Evolutionary conservation across 2,797 vertebrate species (phyloP).

Genomic region (Halcyon leucocephala): DNA sequence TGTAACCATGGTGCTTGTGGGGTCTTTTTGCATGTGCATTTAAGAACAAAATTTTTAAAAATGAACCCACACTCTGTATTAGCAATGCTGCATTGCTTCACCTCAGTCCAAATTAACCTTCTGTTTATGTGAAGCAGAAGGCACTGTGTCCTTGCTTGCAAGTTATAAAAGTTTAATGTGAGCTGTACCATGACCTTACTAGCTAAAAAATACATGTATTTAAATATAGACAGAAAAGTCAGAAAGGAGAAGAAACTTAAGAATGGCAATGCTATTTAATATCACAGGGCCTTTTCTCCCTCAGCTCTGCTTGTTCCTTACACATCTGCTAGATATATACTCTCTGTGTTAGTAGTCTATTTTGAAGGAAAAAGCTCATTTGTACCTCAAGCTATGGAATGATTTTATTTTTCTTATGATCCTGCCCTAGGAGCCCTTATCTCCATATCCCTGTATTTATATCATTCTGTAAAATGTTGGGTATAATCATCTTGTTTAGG

Average conservation of each 20-base stretch:
- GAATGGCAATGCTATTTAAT: neutral
- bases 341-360: neutral
- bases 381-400: neutral
- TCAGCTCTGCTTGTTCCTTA: neutral
- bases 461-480: neutral
- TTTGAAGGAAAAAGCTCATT: neutral
- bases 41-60: neutral
- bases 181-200: neutral
- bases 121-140: constrained; percentile 15
- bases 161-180: neutral
- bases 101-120: constrained; percentile 29
- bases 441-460: neutral
- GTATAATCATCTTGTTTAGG: neutral
- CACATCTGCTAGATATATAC: neutral
- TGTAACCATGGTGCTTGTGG: neutral
- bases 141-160: neutral
- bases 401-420: neutral
- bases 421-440: neutral
- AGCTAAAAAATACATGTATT: constrained; percentile 41
- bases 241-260: neutral
- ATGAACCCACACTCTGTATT: neutral
- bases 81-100: neutral
- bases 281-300: neutral
- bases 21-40: neutral
- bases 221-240: constrained; percentile 47